These are phyloP conservation scores for Trissolcus basalis DNA, from an alignment of 1,140 invertebrate genomes.

Conservation along the genomic window DNA sequence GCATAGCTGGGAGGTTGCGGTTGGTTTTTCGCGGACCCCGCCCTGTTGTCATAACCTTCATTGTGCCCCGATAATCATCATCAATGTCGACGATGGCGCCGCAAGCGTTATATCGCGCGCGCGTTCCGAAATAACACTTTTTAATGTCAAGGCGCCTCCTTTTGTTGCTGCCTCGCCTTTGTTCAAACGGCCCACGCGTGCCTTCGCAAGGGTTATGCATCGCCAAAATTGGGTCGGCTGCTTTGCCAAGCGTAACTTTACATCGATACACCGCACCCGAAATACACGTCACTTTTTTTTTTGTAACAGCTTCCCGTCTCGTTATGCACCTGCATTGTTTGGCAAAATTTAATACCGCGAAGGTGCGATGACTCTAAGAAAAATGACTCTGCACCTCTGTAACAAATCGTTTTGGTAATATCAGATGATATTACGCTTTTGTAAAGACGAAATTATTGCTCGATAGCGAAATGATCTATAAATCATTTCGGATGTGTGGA, in stretches of 20 bases:
- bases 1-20: slow-evolving; percentile 55
- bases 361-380: too few species aligned
- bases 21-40: slow-evolving; percentile 45
- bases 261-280: slow-evolving; percentile 22
- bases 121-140: slow-evolving; percentile 59
- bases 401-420: too few species aligned
- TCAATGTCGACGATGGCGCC: slow-evolving; percentile 36
- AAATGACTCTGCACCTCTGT: too few species aligned
- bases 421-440: too few species aligned
- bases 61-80: slow-evolving; percentile 47
- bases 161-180: slow-evolving; percentile 55
- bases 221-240: slow-evolving; percentile 55
- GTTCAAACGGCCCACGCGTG: slow-evolving; percentile 48
- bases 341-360: too few species aligned
- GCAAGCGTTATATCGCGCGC: slow-evolving; percentile 52
- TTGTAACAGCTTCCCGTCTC: slow-evolving; percentile 16
- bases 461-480: too few species aligned
- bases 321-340: too few species aligned
- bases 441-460: too few species aligned
- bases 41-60: slow-evolving; percentile 59
- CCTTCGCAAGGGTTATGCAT: slow-evolving; percentile 39
- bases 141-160: slow-evolving; percentile 59
- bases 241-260: slow-evolving; percentile 46
- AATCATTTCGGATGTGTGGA: too few species aligned
- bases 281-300: slow-evolving; percentile 30